Conservation (phyloP, 35 echinoderm and acorn worm genomes). For the Ophiothrix spiculata region DNA sequence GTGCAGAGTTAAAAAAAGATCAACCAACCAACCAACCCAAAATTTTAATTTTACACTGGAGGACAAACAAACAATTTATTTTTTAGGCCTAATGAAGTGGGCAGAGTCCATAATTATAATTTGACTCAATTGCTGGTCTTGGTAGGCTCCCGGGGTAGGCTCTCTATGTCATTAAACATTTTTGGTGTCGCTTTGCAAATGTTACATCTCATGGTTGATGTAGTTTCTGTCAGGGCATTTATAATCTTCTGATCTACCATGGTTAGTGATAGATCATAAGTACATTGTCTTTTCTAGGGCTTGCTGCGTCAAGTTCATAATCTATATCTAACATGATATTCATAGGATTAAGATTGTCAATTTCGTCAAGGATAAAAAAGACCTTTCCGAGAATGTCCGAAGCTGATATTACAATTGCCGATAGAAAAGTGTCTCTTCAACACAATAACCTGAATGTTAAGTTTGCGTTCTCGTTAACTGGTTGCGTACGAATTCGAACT, state of each 20-base stretch:
- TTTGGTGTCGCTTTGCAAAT: neutral
- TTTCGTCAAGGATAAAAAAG: neutral
- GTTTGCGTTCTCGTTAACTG: no score
- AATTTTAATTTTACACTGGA: no score
- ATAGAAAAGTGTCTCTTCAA: no score
- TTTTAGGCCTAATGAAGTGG: no score
- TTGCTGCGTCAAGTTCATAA: neutral
- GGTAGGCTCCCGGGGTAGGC: neutral
- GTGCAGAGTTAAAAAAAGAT: no score
- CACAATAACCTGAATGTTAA: no score
- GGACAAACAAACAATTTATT: no score
- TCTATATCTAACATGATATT: neutral
- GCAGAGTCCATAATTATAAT: conserved; percentile 21
- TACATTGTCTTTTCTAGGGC: neutral
- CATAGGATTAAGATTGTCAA: neutral
- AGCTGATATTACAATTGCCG: neutral
- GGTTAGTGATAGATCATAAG: neutral
- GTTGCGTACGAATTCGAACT: no score
- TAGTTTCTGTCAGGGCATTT: conserved; percentile 27
- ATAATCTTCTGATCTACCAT: neutral
- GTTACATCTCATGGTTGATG: conserved; percentile 28
- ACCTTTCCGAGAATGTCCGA: neutral
- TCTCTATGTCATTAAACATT: neutral
- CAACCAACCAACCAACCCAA: no score
- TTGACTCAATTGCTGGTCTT: conserved; percentile 6